phyloP scores from a whole-genome alignment of 2,797 vertebrate genomes.

The Euthynnus affinis region DNA sequence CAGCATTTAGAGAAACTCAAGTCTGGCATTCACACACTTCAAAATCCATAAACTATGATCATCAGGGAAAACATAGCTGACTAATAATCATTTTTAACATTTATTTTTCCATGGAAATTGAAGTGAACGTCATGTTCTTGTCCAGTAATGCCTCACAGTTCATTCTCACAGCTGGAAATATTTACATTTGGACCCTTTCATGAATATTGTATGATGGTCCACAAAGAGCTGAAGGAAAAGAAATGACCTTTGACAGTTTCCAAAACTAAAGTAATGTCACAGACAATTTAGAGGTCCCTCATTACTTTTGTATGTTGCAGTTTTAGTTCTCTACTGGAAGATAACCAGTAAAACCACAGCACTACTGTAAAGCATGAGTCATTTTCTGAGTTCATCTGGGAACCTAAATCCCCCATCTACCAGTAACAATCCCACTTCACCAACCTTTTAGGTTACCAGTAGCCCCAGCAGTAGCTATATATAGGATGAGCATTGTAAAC shows the following conservation, averaged over 20 bases:
- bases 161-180: background rate
- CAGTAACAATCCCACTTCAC: background rate
- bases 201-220: too few relatives aligned
- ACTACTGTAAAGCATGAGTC: background rate
- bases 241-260: background rate
- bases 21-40: slow-evolving; percentile 35
- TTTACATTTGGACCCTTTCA: background rate
- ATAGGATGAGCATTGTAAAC: background rate
- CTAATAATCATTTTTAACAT: slow-evolving; percentile 25
- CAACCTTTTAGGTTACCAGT: background rate
- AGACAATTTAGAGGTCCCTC: background rate
- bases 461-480: background rate
- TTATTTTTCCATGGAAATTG: background rate
- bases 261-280: too few relatives aligned
- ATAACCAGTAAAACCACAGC: background rate
- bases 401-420: slow-evolving; percentile 1
- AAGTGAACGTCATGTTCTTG: background rate
- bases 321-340: background rate
- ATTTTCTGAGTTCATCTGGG: slow-evolving; percentile 4
- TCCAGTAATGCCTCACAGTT: background rate
- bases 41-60: slow-evolving; percentile 40
- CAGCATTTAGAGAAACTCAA: slow-evolving; percentile 17
- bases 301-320: background rate
- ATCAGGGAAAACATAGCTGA: slow-evolving; percentile 9
- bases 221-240: background rate